A percentile compares a stretch with the other conserved stretches of the same genome.
These are phyloP conservation scores for Danio choprae DNA, from an alignment of 2,797 vertebrate species.

Conservation along the genomic window DNA sequence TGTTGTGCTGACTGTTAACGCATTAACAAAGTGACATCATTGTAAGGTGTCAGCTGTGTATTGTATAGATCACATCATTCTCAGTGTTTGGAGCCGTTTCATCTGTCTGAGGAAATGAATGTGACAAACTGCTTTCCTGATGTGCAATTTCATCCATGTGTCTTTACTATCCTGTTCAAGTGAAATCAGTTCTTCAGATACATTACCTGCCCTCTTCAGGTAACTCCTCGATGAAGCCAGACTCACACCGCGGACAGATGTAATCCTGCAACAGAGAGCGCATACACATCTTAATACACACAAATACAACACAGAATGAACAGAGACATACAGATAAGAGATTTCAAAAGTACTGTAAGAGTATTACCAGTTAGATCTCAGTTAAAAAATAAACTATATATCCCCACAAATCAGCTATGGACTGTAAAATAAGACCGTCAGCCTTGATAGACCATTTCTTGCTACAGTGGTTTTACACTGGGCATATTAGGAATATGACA, in stretches of 20 bases:
- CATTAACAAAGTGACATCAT: no score
- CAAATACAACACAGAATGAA: neutral
- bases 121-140: neutral
- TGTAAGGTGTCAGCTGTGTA: no score
- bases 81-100: neutral
- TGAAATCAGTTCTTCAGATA: neutral
- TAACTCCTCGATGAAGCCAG: slow-evolving; percentile 95
- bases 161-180: neutral
- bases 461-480: no score
- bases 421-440: no score
- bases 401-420: no score
- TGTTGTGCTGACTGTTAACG: no score
- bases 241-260: slow-evolving; percentile 93
- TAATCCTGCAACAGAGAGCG: slow-evolving; percentile 82
- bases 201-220: slow-evolving; percentile 87
- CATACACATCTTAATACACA: slow-evolving; percentile 27
- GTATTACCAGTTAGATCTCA: neutral
- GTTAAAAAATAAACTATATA: no score
- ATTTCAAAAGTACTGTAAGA: neutral
- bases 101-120: neutral
- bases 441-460: no score
- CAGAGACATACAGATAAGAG: neutral
- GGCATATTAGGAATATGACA: no score
- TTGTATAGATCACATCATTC: neutral
- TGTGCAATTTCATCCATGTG: neutral